These are phyloP conservation scores for Siphamia tubifer DNA, from an alignment of 2,113 vertebrate genomes.

Conservation along the genomic window DNA sequence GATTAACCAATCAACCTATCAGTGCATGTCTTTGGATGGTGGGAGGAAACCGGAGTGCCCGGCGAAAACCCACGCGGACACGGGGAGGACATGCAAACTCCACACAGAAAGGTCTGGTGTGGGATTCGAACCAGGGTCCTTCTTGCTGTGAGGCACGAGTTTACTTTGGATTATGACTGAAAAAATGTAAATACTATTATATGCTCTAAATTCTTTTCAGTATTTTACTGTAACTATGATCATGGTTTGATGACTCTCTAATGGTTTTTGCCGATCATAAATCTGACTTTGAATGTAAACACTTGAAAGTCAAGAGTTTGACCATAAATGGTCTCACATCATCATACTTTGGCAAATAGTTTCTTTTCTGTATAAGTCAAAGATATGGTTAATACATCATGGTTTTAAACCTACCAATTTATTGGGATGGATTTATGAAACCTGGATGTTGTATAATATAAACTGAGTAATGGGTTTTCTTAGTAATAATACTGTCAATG, in stretches of 20 bases:
- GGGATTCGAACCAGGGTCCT: no score
- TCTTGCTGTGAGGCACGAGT: no score
- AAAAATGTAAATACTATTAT: constrained; percentile 10
- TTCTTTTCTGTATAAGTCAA: not conserved
- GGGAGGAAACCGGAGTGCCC: no score
- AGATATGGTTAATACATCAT: not conserved
- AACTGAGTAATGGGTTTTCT: not conserved
- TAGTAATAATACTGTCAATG: not conserved
- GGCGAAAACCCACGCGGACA: no score
- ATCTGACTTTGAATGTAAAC: constrained; percentile 31
- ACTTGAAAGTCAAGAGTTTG: constrained; percentile 22
- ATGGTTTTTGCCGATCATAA: constrained; percentile 44
- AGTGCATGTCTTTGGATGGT: no score
- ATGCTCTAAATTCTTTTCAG: constrained; percentile 3
- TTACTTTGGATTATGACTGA: constrained; percentile 14
- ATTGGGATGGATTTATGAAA: constrained; percentile 28
- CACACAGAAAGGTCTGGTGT: no score
- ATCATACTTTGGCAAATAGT: constrained; percentile 50
- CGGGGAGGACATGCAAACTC: no score
- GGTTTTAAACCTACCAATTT: constrained; percentile 19
- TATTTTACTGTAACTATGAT: constrained; percentile 21
- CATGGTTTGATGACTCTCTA: constrained; percentile 26
- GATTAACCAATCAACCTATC: no score
- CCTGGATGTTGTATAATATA: not conserved
- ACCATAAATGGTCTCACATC: constrained; percentile 58